Conservation (phyloP, 2,113 vertebrate genomes). For the Petrocephalus zakoni region DNA sequence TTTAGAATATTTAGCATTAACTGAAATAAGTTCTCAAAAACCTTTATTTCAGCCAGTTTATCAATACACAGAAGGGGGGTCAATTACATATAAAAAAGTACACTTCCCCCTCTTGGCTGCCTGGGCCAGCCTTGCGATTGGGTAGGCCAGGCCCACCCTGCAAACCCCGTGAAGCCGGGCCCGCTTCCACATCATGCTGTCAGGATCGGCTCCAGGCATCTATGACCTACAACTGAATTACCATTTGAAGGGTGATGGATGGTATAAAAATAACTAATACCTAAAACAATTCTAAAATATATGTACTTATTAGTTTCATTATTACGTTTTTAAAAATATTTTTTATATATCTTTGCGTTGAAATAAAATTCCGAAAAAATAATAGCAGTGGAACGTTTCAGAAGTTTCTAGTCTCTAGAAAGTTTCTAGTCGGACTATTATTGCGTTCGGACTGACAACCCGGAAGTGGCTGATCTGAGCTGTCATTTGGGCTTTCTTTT, state of each 20-base stretch:
- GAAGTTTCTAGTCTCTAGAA: not conserved
- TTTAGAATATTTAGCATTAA: not conserved
- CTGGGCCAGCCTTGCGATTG: too few species aligned
- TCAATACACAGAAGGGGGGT: not conserved
- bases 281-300: not conserved
- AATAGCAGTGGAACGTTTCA: not conserved
- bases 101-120: too few species aligned
- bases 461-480: constrained; percentile 45
- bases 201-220: not conserved
- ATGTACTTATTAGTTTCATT: too few species aligned
- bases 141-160: too few species aligned
- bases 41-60: not conserved
- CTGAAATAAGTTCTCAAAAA: not conserved
- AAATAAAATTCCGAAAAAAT: not conserved
- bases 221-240: not conserved
- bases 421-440: constrained; percentile 9
- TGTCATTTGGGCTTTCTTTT: constrained; percentile 40
- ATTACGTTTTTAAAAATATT: too few species aligned
- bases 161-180: too few species aligned
- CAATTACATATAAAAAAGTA: too few species aligned
- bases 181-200: not conserved
- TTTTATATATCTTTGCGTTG: not conserved
- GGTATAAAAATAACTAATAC: not conserved
- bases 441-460: constrained; percentile 33
- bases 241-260: not conserved